Evolutionary conservation across 2,113 vertebrate genomes (phyloP).

Genomic region (Aphyosemion australe): DNA sequence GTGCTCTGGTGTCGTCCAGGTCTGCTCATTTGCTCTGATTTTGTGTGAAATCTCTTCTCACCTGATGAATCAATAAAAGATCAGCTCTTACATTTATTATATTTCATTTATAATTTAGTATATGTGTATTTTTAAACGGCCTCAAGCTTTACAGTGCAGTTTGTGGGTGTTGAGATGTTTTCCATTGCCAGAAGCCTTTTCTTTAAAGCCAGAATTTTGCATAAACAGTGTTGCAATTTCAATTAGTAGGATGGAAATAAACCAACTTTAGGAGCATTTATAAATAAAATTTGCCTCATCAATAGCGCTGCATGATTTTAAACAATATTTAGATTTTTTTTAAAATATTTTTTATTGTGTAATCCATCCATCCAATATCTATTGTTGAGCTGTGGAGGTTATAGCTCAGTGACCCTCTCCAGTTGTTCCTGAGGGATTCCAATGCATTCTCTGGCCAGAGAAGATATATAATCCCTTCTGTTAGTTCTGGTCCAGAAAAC

Average conservation of each 20-base stretch:
- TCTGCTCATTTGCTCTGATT: constrained; percentile 10
- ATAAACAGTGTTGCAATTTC: not conserved
- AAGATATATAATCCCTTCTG: too few species aligned
- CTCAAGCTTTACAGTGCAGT: not conserved
- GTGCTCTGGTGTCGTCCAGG: constrained; percentile 6
- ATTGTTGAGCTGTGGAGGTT: too few species aligned
- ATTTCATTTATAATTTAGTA: not conserved
- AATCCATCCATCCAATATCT: too few species aligned
- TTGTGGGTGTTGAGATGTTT: not conserved
- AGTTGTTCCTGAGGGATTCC: too few species aligned
- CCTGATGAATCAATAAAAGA: not conserved
- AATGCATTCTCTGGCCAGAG: too few species aligned
- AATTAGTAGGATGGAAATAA: not conserved
- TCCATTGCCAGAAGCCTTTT: not conserved
- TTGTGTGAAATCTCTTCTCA: constrained; percentile 1
- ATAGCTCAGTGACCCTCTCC: too few species aligned
- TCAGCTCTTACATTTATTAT: not conserved
- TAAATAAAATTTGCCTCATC: not conserved
- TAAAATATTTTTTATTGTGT: too few species aligned
- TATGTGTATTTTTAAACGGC: not conserved
- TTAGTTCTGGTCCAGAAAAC: too few species aligned
- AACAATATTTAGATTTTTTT: not conserved
- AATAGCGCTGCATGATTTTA: not conserved
- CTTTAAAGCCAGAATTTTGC: not conserved
- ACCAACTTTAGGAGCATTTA: not conserved